These are phyloP conservation scores for Amblyopsis rosae DNA, from an alignment of 2,113 vertebrate genomes.

Conservation along the genomic window DNA sequence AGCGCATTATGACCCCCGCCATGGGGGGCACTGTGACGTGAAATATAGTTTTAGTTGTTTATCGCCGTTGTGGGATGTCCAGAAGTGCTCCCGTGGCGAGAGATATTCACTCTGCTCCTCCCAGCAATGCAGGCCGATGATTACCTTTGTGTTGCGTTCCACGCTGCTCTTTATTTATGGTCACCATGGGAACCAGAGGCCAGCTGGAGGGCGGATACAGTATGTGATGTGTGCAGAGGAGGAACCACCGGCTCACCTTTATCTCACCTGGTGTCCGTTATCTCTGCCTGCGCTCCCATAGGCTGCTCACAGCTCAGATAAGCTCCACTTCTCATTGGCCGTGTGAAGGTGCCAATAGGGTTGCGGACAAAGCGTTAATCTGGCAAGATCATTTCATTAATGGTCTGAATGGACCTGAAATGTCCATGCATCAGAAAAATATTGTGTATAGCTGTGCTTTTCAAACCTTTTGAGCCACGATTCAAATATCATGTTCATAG, in stretches of 20 bases:
- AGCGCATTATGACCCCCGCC: slow-evolving; percentile 31
- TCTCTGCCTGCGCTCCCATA: background rate
- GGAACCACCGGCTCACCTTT: slow-evolving; percentile 5
- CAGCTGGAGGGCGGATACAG: background rate
- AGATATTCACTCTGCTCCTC: slow-evolving; percentile 37
- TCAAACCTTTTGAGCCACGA: too few species aligned
- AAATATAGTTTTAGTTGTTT: slow-evolving; percentile 67
- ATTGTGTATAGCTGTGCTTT: too few species aligned
- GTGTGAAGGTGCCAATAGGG: background rate
- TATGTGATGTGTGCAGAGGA: slow-evolving; percentile 2
- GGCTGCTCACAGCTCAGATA: background rate
- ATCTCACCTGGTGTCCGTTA: slow-evolving; percentile 11
- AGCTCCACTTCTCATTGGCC: background rate
- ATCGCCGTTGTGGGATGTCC: slow-evolving; percentile 52
- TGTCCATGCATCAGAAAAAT: too few species aligned
- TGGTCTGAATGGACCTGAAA: too few species aligned
- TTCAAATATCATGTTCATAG: too few species aligned
- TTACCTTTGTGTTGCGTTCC: slow-evolving; percentile 44
- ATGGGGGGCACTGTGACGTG: slow-evolving; percentile 23
- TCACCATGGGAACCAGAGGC: slow-evolving; percentile 9
- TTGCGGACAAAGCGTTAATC: background rate
- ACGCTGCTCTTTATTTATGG: slow-evolving; percentile 46
- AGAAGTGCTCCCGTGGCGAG: slow-evolving; percentile 31
- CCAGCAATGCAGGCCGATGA: slow-evolving; percentile 45
- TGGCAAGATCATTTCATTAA: background rate